A percentile compares a stretch with the other conserved stretches of the same genome.
Conservation (phyloP, 2,113 vertebrate species). For the Chinchilla lanigera region DNA sequence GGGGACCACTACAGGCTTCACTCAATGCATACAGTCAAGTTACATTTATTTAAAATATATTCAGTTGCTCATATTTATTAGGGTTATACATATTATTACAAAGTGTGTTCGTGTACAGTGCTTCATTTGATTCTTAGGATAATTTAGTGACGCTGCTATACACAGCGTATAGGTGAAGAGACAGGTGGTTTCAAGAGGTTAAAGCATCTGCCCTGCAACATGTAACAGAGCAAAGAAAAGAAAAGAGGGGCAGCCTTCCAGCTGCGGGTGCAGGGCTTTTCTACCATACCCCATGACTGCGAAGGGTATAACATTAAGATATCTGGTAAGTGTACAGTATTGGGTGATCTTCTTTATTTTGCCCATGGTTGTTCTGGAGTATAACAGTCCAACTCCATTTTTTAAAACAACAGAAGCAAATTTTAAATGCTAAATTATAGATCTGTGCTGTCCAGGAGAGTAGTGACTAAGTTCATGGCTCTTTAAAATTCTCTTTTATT, state of each 20-base stretch:
- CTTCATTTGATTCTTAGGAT: neutral
- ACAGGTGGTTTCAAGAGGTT: slow-evolving; percentile 43
- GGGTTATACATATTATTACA: neutral
- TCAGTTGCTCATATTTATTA: neutral
- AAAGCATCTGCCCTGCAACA: neutral
- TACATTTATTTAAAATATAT: neutral
- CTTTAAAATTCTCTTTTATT: slow-evolving; percentile 34
- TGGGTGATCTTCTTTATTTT: neutral
- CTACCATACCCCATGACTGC: neutral
- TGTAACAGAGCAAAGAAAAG: neutral
- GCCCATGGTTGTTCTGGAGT: neutral
- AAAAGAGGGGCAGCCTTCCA: neutral
- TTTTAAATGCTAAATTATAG: slow-evolving; percentile 46
- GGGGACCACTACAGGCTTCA: neutral
- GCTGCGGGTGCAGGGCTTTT: neutral
- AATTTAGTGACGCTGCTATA: slow-evolving; percentile 32
- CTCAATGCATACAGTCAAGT: neutral
- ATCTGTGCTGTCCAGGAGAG: neutral
- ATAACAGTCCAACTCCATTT: neutral
- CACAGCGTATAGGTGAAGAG: slow-evolving; percentile 14
- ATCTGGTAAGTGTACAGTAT: neutral
- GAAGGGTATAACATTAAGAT: neutral
- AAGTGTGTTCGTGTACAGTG: neutral
- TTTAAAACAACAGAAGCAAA: neutral
- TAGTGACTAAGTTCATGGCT: neutral